Percentiles rank a stretch among this genome's conserved stretches.
phyloP scores from a whole-genome alignment of 2,113 vertebrate species.

The Nannospalax galili region DNA sequence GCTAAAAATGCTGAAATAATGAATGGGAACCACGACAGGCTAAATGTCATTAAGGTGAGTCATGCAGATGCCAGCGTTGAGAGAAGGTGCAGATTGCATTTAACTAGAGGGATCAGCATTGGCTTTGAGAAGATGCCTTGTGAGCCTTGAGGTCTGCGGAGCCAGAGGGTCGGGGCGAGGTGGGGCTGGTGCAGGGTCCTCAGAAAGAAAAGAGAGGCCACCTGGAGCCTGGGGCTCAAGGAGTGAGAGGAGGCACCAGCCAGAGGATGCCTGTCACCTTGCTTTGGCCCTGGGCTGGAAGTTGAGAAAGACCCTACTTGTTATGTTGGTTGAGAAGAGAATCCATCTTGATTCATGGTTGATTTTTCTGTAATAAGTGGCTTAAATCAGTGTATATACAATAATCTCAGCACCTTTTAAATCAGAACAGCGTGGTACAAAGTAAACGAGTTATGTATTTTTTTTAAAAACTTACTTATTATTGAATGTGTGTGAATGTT shows the following conservation, averaged over 20 bases:
- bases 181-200: rapidly evolving
- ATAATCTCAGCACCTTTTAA: background rate
- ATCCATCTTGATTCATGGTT: background rate
- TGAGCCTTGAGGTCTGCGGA: background rate
- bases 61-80: conserved; percentile 2
- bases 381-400: background rate
- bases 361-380: background rate
- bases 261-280: background rate
- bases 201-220: too few species aligned
- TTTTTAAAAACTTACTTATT: too few species aligned
- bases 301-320: background rate
- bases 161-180: background rate
- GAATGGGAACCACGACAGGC: background rate
- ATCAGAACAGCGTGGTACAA: background rate
- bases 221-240: background rate
- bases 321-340: background rate
- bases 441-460: background rate
- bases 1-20: background rate
- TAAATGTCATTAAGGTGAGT: conserved; percentile 43
- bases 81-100: background rate
- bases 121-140: background rate
- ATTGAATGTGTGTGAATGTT: too few species aligned
- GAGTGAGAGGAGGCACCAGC: background rate
- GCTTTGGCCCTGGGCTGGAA: background rate
- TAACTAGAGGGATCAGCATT: background rate